Evolutionary conservation across 2,113 vertebrate genomes (phyloP).

Genomic region (Motacilla alba): DNA sequence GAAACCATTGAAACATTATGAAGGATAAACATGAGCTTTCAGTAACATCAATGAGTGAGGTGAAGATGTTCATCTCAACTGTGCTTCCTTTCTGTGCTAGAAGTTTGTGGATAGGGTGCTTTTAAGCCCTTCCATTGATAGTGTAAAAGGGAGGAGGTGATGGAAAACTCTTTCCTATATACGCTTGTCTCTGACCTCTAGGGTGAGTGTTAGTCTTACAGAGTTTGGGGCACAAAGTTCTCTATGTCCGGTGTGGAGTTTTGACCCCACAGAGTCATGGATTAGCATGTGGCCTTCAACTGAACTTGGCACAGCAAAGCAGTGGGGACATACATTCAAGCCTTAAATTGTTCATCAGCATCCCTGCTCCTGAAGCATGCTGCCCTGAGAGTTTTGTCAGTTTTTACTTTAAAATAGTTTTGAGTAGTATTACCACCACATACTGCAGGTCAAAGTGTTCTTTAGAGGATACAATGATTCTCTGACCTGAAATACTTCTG

Average conservation of each 20-base stretch:
- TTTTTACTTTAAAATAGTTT: background rate
- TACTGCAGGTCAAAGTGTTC: background rate
- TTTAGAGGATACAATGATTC: background rate
- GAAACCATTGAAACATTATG: background rate
- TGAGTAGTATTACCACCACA: rapidly evolving
- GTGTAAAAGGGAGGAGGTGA: background rate
- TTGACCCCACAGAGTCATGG: background rate
- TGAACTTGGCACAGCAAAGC: background rate
- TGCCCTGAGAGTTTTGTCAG: background rate
- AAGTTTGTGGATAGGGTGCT: background rate
- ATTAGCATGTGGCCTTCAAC: background rate
- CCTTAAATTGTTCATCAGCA: background rate
- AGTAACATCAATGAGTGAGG: rapidly evolving
- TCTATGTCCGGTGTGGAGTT: rapidly evolving
- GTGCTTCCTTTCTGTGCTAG: background rate
- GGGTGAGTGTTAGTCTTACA: background rate
- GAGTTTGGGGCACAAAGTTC: background rate
- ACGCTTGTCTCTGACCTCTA: background rate
- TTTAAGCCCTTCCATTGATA: background rate
- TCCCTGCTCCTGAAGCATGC: background rate
- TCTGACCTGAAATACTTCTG: background rate
- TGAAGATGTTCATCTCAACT: rapidly evolving
- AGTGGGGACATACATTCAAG: rapidly evolving
- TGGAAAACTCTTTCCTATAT: background rate
- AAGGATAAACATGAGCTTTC: background rate